phyloP scores from a whole-genome alignment of 30 jellyfish, hydroid and myxozoan genomes.

The Aurelia sp. region DNA sequence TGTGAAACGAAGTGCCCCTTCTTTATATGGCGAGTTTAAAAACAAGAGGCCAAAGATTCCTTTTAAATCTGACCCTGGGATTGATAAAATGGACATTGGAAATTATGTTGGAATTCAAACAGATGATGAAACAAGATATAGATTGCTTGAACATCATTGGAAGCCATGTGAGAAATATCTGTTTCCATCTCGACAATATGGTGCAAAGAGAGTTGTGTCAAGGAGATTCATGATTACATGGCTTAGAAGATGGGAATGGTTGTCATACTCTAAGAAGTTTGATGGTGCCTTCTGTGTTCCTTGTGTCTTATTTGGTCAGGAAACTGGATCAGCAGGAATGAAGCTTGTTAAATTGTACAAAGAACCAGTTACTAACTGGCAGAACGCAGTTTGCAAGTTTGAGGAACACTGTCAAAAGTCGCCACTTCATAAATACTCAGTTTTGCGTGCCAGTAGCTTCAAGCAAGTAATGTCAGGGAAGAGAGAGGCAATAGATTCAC shows the following conservation, averaged over 20 bases:
- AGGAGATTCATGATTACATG: slow-evolving; percentile 15
- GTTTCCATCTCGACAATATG: no score
- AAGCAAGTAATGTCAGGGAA: slow-evolving; percentile 11
- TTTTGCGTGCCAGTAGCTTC: background rate
- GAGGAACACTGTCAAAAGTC: slow-evolving; percentile 2
- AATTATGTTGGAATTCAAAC: no score
- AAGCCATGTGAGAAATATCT: no score
- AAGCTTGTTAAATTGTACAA: slow-evolving; percentile 8
- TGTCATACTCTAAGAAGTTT: slow-evolving; percentile 18
- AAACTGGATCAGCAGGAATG: background rate
- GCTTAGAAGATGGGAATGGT: slow-evolving; percentile 24
- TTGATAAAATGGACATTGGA: no score
- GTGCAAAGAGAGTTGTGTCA: background rate
- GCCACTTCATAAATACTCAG: background rate
- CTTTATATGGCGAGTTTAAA: background rate
- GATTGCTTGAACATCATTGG: no score
- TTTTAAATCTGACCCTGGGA: no score
- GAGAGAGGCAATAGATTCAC: slow-evolving; percentile 16
- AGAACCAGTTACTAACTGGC: slow-evolving; percentile 31
- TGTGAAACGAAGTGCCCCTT: background rate
- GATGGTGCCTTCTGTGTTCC: slow-evolving; percentile 66
- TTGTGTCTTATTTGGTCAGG: slow-evolving; percentile 45
- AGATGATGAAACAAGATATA: no score
- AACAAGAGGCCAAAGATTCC: no score
- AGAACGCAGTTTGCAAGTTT: slow-evolving; percentile 2